Conservation (phyloP, 2,113 vertebrate species). For the Nothobranchius kuhntae region DNA sequence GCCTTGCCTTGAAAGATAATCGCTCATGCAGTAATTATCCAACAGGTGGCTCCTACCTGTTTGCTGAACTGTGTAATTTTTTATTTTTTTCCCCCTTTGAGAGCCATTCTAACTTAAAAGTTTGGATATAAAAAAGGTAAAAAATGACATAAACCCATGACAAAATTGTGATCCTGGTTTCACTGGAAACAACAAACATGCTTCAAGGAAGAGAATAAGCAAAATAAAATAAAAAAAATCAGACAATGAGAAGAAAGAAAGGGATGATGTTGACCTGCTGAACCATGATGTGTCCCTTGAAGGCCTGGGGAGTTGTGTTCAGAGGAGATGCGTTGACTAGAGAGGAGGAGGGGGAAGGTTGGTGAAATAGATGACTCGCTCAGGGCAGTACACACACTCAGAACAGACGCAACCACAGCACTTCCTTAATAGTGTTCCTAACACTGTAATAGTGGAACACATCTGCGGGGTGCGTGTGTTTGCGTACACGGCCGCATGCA, state of each 20-base stretch:
- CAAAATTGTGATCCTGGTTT: too few relatives aligned
- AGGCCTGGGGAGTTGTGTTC: constrained; percentile 56
- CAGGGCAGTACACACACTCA: constrained; percentile 72
- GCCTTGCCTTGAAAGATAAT: too few relatives aligned
- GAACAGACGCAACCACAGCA: constrained; percentile 76
- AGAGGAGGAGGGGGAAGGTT: constrained; percentile 66
- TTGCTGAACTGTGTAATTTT: too few relatives aligned
- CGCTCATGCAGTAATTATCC: too few relatives aligned
- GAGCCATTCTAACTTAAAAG: too few relatives aligned
- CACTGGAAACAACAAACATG: neutral
- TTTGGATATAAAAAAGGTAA: too few relatives aligned
- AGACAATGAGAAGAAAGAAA: constrained; percentile 30
- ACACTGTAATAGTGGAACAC: constrained; percentile 72
- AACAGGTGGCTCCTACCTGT: too few relatives aligned
- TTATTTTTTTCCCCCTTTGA: too few relatives aligned
- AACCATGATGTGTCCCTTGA: constrained; percentile 46
- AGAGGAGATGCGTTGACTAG: constrained; percentile 53
- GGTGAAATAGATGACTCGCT: constrained; percentile 76
- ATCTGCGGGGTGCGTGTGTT: constrained; percentile 63
- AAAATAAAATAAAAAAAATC: constrained; percentile 15
- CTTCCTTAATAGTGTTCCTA: constrained; percentile 76
- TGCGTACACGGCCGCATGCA: constrained; percentile 42
- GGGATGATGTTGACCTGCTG: constrained; percentile 3
- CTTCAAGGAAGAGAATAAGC: neutral
- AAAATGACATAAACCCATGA: too few relatives aligned